Evolutionary conservation across 2,113 vertebrate species (phyloP).

Genomic region (Poecile atricapillus): DNA sequence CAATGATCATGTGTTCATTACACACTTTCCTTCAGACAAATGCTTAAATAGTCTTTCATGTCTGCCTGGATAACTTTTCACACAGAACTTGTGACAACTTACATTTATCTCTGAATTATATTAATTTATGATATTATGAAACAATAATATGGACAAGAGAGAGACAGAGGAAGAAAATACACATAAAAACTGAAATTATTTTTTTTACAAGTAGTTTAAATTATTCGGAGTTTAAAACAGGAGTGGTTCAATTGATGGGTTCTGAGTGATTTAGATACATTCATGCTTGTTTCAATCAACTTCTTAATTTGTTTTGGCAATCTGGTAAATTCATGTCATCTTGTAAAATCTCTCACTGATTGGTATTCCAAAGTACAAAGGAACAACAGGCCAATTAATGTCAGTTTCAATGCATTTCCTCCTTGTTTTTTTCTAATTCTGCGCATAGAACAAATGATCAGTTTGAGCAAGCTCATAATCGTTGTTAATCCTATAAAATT

Average conservation of each 20-base stretch:
- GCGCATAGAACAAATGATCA: neutral
- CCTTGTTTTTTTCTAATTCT: neutral
- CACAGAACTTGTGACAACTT: neutral
- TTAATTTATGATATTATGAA: neutral
- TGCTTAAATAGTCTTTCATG: neutral
- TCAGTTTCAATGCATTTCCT: neutral
- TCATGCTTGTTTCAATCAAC: neutral
- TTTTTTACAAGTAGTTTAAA: neutral
- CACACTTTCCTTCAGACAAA: neutral
- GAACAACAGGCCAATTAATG: neutral
- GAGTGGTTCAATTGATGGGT: neutral
- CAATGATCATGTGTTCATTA: neutral
- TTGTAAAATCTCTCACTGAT: neutral
- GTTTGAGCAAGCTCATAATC: neutral
- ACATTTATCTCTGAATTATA: neutral
- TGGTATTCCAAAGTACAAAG: neutral
- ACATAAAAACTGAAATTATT: neutral
- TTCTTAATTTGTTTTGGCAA: neutral
- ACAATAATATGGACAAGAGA: neutral
- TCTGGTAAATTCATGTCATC: neutral
- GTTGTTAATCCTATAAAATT: constrained; percentile 9
- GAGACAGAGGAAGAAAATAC: neutral
- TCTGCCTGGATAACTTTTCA: neutral
- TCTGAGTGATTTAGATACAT: neutral
- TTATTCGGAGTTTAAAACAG: neutral